A percentile compares a stretch with the other conserved stretches of the same genome.
Evolutionary conservation across 2,888 invertebrate species (phyloP).

Genomic region (Melanargia galathea): DNA sequence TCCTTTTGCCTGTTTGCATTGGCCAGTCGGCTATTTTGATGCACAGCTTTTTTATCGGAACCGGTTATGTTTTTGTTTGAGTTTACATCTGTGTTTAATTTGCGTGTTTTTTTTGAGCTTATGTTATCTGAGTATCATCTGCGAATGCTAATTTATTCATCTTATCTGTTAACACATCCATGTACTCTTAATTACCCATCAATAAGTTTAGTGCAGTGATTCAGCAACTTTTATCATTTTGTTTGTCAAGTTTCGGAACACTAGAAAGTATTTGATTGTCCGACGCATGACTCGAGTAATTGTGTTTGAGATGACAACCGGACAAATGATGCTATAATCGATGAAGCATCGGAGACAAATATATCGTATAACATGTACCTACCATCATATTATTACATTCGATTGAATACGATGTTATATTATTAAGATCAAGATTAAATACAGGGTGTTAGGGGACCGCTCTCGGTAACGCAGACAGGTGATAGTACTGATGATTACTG

Average conservation of each 20-base stretch:
- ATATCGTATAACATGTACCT: constrained; percentile 36
- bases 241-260: constrained; percentile 24
- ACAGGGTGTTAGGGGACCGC: too few relatives aligned
- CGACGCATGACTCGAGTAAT: constrained; percentile 38
- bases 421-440: not conserved
- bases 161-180: constrained; percentile 34
- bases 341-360: constrained; percentile 54
- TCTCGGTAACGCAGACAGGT: too few relatives aligned
- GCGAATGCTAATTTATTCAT: constrained; percentile 40
- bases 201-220: constrained; percentile 38
- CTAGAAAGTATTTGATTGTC: constrained; percentile 34
- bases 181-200: constrained; percentile 40
- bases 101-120: constrained; percentile 38
- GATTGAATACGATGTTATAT: not conserved
- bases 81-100: constrained; percentile 56
- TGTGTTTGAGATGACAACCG: constrained; percentile 40
- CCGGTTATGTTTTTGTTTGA: constrained; percentile 53
- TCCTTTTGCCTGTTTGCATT: constrained; percentile 70
- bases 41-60: constrained; percentile 61
- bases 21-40: constrained; percentile 56
- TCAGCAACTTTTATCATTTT: constrained; percentile 31
- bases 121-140: constrained; percentile 36
- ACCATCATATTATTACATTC: not conserved
- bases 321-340: constrained; percentile 50
- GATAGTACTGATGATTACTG: too few relatives aligned